Conservation (phyloP, 2,797 vertebrate species). For the Falco naumanni region DNA sequence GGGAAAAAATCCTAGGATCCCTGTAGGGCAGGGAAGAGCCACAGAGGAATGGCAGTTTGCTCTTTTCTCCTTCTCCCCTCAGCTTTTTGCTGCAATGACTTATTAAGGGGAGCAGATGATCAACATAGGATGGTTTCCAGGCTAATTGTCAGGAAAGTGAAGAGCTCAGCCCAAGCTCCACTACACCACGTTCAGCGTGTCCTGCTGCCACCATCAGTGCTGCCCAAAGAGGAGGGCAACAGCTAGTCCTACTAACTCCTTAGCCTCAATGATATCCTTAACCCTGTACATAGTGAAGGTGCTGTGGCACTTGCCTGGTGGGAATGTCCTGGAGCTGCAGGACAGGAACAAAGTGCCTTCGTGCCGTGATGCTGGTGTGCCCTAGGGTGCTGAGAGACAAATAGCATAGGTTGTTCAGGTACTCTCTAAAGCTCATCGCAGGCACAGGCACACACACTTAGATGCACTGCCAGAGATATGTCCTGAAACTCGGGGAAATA, state of each 20-base stretch:
- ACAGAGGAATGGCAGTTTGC: not conserved
- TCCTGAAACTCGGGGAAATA: not conserved
- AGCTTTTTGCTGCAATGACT: not conserved
- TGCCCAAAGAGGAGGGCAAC: not conserved
- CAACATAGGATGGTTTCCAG: conserved; percentile 41
- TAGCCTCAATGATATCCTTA: not conserved
- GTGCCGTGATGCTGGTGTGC: not conserved
- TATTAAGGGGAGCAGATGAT: conserved; percentile 36
- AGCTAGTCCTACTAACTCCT: not conserved
- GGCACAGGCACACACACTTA: not conserved
- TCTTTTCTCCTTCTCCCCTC: not conserved
- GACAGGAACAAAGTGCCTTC: not conserved
- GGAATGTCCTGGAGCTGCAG: not conserved
- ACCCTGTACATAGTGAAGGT: not conserved
- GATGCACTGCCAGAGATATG: not conserved
- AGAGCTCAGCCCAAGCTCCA: conserved; percentile 20
- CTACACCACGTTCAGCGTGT: not conserved
- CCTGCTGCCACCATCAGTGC: not conserved
- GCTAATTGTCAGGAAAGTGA: conserved; percentile 48
- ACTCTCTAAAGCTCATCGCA: not conserved
- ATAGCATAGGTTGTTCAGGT: not conserved
- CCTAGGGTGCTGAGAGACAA: not conserved
- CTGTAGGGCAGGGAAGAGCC: not conserved
- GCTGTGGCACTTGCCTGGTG: not conserved
- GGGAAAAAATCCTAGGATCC: not conserved